Evolutionary conservation across 2,797 vertebrate genomes (phyloP), one percentile per base, ranked within the genome.

Genomic region (Alcedo atthis): DNA sequence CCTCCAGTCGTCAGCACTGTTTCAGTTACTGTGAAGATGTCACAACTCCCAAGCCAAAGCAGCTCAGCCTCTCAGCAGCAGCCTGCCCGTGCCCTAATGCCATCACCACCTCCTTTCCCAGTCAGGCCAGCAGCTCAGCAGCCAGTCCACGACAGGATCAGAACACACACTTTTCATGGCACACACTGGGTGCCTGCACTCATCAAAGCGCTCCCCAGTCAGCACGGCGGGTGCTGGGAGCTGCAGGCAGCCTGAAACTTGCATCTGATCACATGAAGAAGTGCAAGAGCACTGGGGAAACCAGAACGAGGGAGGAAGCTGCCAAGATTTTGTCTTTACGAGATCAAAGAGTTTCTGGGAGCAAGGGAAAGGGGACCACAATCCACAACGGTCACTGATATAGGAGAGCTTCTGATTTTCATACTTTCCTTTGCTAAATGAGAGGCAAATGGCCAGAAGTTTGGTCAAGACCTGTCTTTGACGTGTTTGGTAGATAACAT

Each of bases 71-170:
- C 49, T 61, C 4, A 84, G 58, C 59, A 57, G 37, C 6, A 79
- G 63, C 62, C 37, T 53, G 45, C 13, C 22, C 37, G 33, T 24
- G 17, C 24, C 54, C 24, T 76, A 40, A n/a, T 2, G 19, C 13
- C 30, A 57, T 53, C 13, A 22, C 0, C 2, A n/a, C n/a, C 30
- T 84, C 32, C 1, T 1, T 46, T 84, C n/a, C 4, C 40, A 73
- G 35, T 30, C 71, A 57, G 1, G 4, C 22, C 25, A 59, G 26
- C 57, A 77, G 33, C 35, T 33, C 20, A 76, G 48, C 86, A 84
- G 59, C 15, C 73, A 80, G 30, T 20, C 51, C 13, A 22, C 18
- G 80, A 28, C 5, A 40, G 12, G 30, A 67, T 59, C 42, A 87
- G 76, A 82, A 77, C 16, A 5, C 4, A 3, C 5, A 53, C 30